Evolutionary conservation across 2,797 vertebrate species (phyloP), one percentile per base, ranked within the genome.

Genomic region (Pogonophryne albipinna): DNA sequence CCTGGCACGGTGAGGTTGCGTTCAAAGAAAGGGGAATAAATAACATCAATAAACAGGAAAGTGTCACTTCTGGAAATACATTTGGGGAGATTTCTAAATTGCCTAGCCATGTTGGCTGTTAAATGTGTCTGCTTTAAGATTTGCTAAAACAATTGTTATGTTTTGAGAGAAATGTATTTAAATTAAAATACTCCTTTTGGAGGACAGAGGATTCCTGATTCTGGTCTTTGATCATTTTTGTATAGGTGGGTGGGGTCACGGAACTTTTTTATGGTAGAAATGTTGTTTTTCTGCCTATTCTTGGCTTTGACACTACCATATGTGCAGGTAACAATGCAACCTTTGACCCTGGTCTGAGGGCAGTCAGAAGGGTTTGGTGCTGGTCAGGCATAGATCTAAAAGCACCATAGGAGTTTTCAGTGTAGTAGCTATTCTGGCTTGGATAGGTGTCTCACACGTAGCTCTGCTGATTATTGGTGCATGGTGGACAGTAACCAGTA

Each of bases 1-100:
- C 47, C 61, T 79, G 91, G 19, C 71, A 75, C 59, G 70, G 83
- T 16, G 59, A 91, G 86, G 92, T 83, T 69, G 34, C 76, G 94
- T 94, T 94, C 92, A 46, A 12, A 16, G 38, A 51, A 0, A 12
- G 9, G 14, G 41, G 41, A 10, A 70, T 17, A 31, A 52, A 4
- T 58, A 4, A 41, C 71, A 38, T 74, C 56, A 41, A 66, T 60
- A 2, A 83, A 62, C 19, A 83, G 58, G 71, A 81, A 77, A 81
- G 42, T 14, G 4, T 49, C 1, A 73, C 19, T 34, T 64, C 17
- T 66, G 27, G 16, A 62, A 38, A 74, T 12, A 0, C 53, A 23
- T 60, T 52, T 23, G 0, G 49, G 13, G 50, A 41, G 8, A 57
- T 66, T 14, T 75, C 23, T 55, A 3, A 79, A 60, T 46, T 11